phyloP scores from a whole-genome alignment of 2,113 vertebrate species.

The Emydura subglobosa region DNA sequence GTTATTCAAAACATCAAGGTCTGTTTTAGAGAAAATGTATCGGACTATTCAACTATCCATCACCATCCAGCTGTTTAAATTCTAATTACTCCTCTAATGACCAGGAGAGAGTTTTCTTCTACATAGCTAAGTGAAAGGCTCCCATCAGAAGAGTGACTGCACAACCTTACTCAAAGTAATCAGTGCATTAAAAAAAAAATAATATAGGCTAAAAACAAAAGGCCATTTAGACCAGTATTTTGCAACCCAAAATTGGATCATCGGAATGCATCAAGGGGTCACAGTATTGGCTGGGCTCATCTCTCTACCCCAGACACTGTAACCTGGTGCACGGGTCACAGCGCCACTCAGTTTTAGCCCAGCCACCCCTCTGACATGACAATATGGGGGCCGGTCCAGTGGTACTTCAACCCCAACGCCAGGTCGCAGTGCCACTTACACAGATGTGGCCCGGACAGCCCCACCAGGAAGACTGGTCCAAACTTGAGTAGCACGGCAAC shows the following conservation, averaged over 20 bases:
- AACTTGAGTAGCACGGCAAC: neutral
- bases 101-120: neutral
- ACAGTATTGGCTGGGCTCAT: neutral
- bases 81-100: slow-evolving; percentile 53
- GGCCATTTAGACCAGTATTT: neutral
- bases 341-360: neutral
- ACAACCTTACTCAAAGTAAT: neutral
- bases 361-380: neutral
- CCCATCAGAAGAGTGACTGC: neutral
- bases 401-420: neutral
- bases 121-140: neutral
- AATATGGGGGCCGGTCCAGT: neutral
- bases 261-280: neutral
- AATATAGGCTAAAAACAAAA: neutral
- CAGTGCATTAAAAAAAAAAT: neutral
- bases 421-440: neutral
- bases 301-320: neutral
- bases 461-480: neutral
- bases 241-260: neutral
- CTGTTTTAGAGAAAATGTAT: slow-evolving; percentile 13
- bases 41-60: slow-evolving; percentile 37
- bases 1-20: slow-evolving; percentile 43
- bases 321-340: neutral
- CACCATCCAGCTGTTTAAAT: slow-evolving; percentile 41
- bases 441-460: neutral